Evolutionary conservation across 1,140 invertebrate genomes (phyloP), one percentile per base, ranked within the genome.

Genomic region (Drosophila pachea): DNA sequence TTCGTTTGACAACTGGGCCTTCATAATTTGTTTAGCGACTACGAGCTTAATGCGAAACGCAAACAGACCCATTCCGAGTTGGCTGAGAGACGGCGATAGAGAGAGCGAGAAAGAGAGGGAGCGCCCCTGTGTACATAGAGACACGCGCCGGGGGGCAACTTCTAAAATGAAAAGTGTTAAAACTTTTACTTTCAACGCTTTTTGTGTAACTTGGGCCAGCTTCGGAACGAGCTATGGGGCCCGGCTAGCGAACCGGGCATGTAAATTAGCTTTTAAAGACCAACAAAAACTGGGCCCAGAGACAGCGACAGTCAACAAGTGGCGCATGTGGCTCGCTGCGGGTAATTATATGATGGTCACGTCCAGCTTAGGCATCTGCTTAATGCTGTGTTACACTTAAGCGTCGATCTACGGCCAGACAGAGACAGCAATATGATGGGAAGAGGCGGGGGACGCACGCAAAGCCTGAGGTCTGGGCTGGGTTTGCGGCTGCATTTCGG

Each of bases 291-390:
- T 56, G 56, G 49, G 63, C 55, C 48, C 45, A 59, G 58, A 56
- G 56, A 22, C 22, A 22, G 22, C 22, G 1, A 3, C 22, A 53
- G 61, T 65, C 74, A 86, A 76, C 76, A 87, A 73, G 77, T 86
- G 82, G 78, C 74, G 74, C 73, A 68, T 63, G 74, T 53, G 74
- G 60, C 56, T 59, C 36, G 50, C 72, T 72, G 71, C 68, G 68
- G 84, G 78, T 87, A 87, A 87, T 87, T 87, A 83, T 87, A 87
- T 87, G 83, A 78, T 73, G 84, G 84, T 87, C 84, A 87, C 84
- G 84, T 87, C 79, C 72, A 49, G 50, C 63, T 70, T 52, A 50
- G 74, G 84, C 84, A 87, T 87, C 84, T 84, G 74, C 66, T 87
- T 87, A 77, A 84, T 77, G 67, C 62, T 60, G 76, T 87, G 84